These are phyloP conservation scores for Sminthurides aquaticus DNA, from an alignment of 2,888 invertebrate species.

Conservation along the genomic window DNA sequence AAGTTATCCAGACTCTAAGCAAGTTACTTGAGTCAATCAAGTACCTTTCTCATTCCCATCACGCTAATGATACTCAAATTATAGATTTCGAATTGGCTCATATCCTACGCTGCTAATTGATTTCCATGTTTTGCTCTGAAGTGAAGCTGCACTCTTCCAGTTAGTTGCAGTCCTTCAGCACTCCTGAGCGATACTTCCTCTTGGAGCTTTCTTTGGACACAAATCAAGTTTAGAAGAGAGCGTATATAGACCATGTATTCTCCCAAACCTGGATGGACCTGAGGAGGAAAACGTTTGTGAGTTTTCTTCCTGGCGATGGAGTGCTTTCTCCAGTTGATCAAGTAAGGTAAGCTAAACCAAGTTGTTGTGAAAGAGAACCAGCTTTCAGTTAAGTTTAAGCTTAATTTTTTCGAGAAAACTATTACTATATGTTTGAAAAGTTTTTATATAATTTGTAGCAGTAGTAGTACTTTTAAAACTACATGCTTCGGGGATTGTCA, in stretches of 20 bases:
- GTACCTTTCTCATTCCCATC: slow-evolving; percentile 6
- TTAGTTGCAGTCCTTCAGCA: background rate
- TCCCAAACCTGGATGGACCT: no score
- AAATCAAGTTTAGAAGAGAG: no score
- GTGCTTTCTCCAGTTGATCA: no score
- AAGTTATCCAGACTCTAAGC: background rate
- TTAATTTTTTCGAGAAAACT: no score
- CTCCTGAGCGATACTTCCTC: background rate
- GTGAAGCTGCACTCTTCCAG: background rate
- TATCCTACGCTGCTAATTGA: slow-evolving; percentile 23
- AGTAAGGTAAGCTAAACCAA: no score
- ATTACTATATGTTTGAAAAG: no score
- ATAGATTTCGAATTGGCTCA: slow-evolving; percentile 24
- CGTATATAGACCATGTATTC: no score
- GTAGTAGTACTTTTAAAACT: no score
- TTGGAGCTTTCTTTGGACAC: background rate
- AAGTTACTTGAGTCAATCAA: background rate
- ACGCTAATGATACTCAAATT: slow-evolving; percentile 11
- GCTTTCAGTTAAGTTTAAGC: no score
- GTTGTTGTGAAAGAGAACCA: no score
- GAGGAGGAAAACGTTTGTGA: background rate
- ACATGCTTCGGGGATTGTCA: no score
- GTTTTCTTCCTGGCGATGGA: background rate
- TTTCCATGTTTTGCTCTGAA: slow-evolving; percentile 23
- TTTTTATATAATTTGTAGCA: no score